Evolutionary conservation across 2,888 invertebrate genomes (phyloP).

Genomic region (Rhagonycha lutea): DNA sequence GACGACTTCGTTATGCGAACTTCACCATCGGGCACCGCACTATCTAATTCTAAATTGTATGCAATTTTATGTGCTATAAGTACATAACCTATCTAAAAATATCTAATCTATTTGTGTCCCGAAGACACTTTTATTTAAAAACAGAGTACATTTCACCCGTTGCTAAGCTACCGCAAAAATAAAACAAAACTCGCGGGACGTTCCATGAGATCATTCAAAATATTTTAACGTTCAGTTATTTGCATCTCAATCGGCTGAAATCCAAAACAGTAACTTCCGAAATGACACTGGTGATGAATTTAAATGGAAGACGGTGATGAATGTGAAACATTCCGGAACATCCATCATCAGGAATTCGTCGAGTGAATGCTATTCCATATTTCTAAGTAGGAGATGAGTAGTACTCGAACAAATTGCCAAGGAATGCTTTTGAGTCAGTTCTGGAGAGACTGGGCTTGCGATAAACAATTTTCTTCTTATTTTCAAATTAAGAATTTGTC

Average conservation of each 20-base stretch:
- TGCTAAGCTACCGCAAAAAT: conserved; percentile 32
- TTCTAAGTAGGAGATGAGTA: neutral
- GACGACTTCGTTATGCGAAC: neutral
- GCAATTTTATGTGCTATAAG: conserved; percentile 23
- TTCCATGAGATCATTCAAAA: neutral
- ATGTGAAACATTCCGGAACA: neutral
- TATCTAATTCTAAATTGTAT: conserved; percentile 19
- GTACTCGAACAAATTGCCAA: neutral
- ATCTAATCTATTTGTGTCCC: conserved; percentile 47
- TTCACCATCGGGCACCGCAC: conserved; percentile 12
- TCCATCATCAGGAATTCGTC: neutral
- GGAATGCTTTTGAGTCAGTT: neutral
- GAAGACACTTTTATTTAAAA: conserved; percentile 45
- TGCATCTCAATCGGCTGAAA: neutral
- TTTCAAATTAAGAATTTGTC: neutral
- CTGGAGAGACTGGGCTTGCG: neutral
- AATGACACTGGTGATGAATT: neutral
- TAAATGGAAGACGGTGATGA: neutral
- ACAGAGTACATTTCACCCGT: conserved; percentile 49
- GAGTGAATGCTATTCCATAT: neutral
- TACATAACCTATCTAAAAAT: conserved; percentile 43
- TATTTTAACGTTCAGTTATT: neutral
- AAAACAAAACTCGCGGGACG: neutral
- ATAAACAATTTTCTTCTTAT: neutral
- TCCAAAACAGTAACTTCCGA: neutral